These are phyloP conservation scores for Hetaerina americana DNA, from an alignment of 1,140 invertebrate genomes.

Conservation along the genomic window DNA sequence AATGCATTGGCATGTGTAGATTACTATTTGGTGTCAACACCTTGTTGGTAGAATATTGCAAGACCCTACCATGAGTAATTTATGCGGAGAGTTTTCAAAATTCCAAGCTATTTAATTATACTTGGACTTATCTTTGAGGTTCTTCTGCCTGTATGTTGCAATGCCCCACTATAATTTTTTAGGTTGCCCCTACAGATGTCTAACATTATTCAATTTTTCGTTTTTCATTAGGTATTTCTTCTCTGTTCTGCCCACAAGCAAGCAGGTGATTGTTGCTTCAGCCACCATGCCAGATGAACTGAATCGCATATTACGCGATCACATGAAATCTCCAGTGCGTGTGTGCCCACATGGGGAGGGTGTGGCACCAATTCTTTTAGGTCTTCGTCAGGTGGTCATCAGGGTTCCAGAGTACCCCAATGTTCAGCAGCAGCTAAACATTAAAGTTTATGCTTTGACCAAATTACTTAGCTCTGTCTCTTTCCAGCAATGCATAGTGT, in stretches of 20 bases:
- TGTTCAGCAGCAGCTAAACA: slow-evolving; percentile 42
- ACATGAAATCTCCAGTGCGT: slow-evolving; percentile 69
- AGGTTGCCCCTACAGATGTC: no score
- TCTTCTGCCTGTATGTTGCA: no score
- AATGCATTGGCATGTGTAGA: no score
- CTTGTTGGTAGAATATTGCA: no score
- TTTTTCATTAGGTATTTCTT: slow-evolving; percentile 65
- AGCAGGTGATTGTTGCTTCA: slow-evolving; percentile 84
- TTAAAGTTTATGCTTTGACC: slow-evolving; percentile 54
- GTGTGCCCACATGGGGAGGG: slow-evolving; percentile 42
- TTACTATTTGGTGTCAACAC: no score
- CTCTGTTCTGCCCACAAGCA: slow-evolving; percentile 51
- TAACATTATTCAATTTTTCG: no score
- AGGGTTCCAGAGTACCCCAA: slow-evolving; percentile 43
- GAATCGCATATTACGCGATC: slow-evolving; percentile 53
- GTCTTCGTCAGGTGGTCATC: slow-evolving; percentile 60
- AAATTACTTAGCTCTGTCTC: slow-evolving; percentile 53
- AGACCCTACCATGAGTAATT: no score
- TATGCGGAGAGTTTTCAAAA: no score
- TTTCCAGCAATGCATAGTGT: slow-evolving; percentile 84
- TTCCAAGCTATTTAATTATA: no score
- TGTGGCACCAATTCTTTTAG: slow-evolving; percentile 47
- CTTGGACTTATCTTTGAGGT: no score
- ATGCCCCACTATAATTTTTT: slow-evolving; percentile 10
- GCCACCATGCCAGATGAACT: slow-evolving; percentile 81